These are phyloP conservation scores for Etheostoma cragini DNA, from an alignment of 2,113 vertebrate genomes.

Conservation along the genomic window DNA sequence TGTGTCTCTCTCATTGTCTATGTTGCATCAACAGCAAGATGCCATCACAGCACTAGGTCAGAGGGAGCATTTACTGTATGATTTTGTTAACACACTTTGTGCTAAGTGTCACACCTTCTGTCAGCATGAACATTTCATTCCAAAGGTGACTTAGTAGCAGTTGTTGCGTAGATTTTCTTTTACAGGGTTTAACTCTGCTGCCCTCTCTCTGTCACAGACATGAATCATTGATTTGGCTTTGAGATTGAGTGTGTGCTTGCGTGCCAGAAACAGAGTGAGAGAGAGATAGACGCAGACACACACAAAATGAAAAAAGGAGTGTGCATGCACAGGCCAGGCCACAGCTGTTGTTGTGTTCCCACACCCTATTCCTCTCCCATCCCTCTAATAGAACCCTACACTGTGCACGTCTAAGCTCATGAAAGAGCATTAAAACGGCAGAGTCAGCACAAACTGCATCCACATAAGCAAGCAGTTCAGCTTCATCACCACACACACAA, in stretches of 20 bases:
- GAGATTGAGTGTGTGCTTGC: neutral
- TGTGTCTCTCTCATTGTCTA: conserved; percentile 10
- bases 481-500: conserved; percentile 43
- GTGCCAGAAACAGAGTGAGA: neutral
- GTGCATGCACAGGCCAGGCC: conserved; percentile 19
- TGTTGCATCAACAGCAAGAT: conserved; percentile 5
- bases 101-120: neutral
- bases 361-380: conserved; percentile 15
- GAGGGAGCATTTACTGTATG: neutral
- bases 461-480: conserved; percentile 55
- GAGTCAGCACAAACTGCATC: conserved; percentile 55
- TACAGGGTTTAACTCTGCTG: conserved; percentile 50
- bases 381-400: conserved; percentile 55
- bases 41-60: conserved; percentile 11
- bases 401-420: conserved; percentile 56
- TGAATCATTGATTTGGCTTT: conserved; percentile 4
- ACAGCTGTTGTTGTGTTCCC: conserved; percentile 51
- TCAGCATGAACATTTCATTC: conserved; percentile 7
- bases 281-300: neutral
- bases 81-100: neutral
- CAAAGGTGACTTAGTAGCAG: conserved; percentile 1
- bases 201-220: conserved; percentile 55
- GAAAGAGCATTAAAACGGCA: conserved; percentile 50
- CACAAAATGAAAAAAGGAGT: neutral
- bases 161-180: neutral